Percentiles rank a stretch among this genome's conserved stretches.
These are phyloP conservation scores for Tupiocoris notatus DNA, from an alignment of 2,888 invertebrate species.

Conservation along the genomic window DNA sequence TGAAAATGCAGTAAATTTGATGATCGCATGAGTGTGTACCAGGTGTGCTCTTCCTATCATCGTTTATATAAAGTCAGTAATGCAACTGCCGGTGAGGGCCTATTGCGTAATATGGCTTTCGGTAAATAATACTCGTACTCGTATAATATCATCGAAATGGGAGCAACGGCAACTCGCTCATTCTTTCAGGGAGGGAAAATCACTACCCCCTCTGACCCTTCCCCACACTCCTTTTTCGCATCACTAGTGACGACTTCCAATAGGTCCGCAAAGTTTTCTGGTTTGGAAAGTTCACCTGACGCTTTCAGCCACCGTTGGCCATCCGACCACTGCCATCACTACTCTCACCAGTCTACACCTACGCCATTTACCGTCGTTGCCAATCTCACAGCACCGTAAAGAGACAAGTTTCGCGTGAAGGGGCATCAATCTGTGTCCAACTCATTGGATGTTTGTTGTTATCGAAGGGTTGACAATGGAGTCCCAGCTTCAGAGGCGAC, in stretches of 20 bases:
- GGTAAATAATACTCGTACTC: no score
- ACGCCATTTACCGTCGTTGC: neutral
- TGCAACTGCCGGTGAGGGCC: no score
- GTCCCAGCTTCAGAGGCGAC: neutral
- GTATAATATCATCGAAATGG: neutral
- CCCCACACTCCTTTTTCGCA: neutral
- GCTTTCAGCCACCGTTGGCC: neutral
- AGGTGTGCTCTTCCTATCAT: no score
- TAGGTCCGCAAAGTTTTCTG: neutral
- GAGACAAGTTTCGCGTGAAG: conserved; percentile 8
- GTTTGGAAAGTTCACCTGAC: neutral
- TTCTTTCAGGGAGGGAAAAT: neutral
- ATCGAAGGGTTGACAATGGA: conserved; percentile 9
- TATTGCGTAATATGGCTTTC: no score
- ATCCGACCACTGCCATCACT: neutral
- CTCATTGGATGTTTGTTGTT: conserved; percentile 25
- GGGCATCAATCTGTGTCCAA: conserved; percentile 33
- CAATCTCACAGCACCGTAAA: conserved; percentile 4
- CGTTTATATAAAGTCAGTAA: no score
- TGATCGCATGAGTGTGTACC: neutral
- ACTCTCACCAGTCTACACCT: neutral
- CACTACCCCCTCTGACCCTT: neutral
- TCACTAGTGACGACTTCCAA: neutral
- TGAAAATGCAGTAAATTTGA: neutral
- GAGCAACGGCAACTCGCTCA: neutral